Evolutionary conservation across 2,797 vertebrate genomes (phyloP).

Genomic region (Melanotaenia pygmaea): DNA sequence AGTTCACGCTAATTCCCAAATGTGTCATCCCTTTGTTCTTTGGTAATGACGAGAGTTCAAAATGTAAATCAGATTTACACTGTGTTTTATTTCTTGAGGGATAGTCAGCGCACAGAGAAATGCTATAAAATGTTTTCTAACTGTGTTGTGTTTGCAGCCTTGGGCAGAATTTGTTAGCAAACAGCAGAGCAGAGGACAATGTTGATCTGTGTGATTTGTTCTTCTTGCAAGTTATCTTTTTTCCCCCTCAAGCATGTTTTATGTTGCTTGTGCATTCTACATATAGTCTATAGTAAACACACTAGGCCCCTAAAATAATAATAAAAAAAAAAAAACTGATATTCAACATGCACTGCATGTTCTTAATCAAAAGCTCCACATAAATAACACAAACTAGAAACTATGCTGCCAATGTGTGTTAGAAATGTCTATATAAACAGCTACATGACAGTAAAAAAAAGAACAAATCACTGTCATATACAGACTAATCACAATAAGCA

Average conservation of each 20-base stretch:
- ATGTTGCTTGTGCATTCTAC: background rate
- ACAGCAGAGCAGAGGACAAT: conserved; percentile 29
- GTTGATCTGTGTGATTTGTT: conserved; percentile 45
- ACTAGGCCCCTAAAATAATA: conserved; percentile 9
- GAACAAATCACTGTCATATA: conserved; percentile 9
- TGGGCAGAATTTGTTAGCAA: conserved; percentile 31
- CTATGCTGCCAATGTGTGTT: conserved; percentile 10
- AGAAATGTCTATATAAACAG: conserved; percentile 13
- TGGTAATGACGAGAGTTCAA: conserved; percentile 45
- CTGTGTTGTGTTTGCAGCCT: conserved; percentile 34
- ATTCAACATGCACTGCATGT: background rate
- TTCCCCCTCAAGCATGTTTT: conserved; percentile 28
- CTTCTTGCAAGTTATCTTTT: conserved; percentile 29
- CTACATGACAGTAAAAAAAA: conserved; percentile 9
- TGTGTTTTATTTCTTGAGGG: conserved; percentile 16
- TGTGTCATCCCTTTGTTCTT: conserved; percentile 53
- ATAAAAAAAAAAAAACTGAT: background rate
- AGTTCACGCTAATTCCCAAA: conserved; percentile 50
- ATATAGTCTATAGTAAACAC: background rate
- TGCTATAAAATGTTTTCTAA: conserved; percentile 23
- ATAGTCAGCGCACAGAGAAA: conserved; percentile 11
- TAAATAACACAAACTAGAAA: conserved; percentile 8
- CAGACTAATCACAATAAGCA: conserved; percentile 63
- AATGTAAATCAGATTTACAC: conserved; percentile 40
- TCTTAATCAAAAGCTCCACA: conserved; percentile 11